Evolutionary conservation across 1,140 invertebrate species (phyloP).

Genomic region (Lordiphosa collinella): DNA sequence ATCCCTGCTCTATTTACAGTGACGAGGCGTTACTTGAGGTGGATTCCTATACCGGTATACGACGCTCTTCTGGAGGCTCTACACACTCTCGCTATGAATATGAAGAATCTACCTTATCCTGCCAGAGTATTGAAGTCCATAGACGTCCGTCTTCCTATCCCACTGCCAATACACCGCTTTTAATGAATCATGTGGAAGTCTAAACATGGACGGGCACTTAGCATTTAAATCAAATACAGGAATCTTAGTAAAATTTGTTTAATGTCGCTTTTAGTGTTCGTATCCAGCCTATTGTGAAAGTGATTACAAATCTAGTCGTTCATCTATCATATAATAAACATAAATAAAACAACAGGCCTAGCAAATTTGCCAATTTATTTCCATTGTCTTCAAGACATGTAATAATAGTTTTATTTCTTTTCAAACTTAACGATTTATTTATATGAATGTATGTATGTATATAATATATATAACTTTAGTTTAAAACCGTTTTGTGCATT

Average conservation of each 20-base stretch:
- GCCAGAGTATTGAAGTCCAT: constrained; percentile 80
- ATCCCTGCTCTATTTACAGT: constrained; percentile 58
- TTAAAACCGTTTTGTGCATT: constrained; percentile 75
- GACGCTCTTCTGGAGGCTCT: constrained; percentile 72
- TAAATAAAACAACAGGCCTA: constrained; percentile 23
- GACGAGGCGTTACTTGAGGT: constrained; percentile 83
- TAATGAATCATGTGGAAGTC: constrained; percentile 72
- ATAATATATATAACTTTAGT: constrained; percentile 34
- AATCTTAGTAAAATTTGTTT: constrained; percentile 43
- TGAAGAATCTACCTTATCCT: constrained; percentile 78
- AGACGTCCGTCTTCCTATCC: constrained; percentile 67
- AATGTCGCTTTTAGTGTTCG: constrained; percentile 53
- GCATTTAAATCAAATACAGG: constrained; percentile 31
- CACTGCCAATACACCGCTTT: constrained; percentile 71
- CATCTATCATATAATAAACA: constrained; percentile 38
- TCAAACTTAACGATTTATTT: constrained; percentile 65
- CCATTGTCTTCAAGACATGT: constrained; percentile 54
- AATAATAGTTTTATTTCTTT: constrained; percentile 38
- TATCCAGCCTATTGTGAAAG: constrained; percentile 70
- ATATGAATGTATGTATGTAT: constrained; percentile 13
- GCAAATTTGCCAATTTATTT: constrained; percentile 29
- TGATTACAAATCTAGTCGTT: constrained; percentile 75
- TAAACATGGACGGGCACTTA: constrained; percentile 23
- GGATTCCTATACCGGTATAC: constrained; percentile 77
- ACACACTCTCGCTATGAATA: constrained; percentile 71